phyloP scores from a whole-genome alignment of 2,888 invertebrate species.

The Craniophora ligustri region DNA sequence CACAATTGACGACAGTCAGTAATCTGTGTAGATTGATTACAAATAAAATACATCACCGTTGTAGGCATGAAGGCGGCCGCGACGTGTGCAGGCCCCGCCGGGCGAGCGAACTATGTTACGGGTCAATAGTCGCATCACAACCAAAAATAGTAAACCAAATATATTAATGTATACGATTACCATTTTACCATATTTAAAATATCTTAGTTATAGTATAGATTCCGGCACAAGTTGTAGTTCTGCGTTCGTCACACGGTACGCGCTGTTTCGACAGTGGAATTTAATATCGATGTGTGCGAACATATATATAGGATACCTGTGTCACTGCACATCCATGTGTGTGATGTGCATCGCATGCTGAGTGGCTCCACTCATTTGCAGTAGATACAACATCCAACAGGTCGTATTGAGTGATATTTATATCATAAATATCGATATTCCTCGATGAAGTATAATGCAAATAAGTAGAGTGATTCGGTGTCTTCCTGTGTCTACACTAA shows the following conservation, averaged over 20 bases:
- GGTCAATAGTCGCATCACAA: constrained; percentile 29
- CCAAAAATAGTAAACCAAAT: constrained; percentile 56
- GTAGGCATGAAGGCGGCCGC: no score
- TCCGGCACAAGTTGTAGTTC: constrained; percentile 13
- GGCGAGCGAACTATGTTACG: constrained; percentile 18
- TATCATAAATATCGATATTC: no score
- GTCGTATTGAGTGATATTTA: no score
- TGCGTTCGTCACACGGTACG: constrained; percentile 15
- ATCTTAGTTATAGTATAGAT: constrained; percentile 21
- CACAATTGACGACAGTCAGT: no score
- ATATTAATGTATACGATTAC: constrained; percentile 47
- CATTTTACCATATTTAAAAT: constrained; percentile 6
- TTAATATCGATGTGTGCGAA: neutral
- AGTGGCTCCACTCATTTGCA: neutral
- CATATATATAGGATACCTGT: neutral
- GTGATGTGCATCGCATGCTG: neutral
- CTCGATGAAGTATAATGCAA: neutral
- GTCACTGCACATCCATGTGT: neutral
- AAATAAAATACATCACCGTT: no score
- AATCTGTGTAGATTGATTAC: no score
- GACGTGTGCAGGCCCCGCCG: neutral
- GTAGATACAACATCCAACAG: neutral
- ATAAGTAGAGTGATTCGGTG: neutral
- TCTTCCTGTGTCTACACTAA: constrained; percentile 1
- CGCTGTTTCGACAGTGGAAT: constrained; percentile 18